These are phyloP conservation scores for Drosophila micromelanica DNA, from an alignment of 1,140 invertebrate genomes.

Conservation along the genomic window DNA sequence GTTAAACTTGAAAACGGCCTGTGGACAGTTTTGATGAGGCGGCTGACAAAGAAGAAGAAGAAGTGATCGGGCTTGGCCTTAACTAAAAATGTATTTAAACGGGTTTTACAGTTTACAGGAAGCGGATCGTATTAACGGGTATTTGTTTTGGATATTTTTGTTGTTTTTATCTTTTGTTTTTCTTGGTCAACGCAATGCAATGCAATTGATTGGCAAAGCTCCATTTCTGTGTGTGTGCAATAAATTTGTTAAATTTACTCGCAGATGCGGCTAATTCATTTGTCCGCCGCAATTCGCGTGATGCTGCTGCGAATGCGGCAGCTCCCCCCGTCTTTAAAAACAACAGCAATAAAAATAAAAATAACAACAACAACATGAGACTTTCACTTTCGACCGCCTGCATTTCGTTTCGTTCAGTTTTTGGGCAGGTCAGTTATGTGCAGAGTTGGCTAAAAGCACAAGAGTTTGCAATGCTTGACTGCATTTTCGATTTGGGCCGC, in stretches of 20 bases:
- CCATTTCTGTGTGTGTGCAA: slow-evolving; percentile 44
- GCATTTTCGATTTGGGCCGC: slow-evolving; percentile 73
- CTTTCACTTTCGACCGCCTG: slow-evolving; percentile 69
- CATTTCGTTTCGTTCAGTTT: slow-evolving; percentile 35
- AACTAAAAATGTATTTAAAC: slow-evolving; percentile 15
- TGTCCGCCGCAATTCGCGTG: slow-evolving; percentile 48
- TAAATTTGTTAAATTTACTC: slow-evolving; percentile 73
- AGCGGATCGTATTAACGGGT: slow-evolving; percentile 43
- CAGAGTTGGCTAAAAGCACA: slow-evolving; percentile 37
- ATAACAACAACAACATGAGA: slow-evolving; percentile 45
- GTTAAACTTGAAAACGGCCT: slow-evolving; percentile 43
- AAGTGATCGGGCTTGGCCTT: slow-evolving; percentile 19
- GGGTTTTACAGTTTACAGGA: slow-evolving; percentile 31
- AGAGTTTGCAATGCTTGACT: slow-evolving; percentile 59
- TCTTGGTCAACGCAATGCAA: slow-evolving; percentile 57
- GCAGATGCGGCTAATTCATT: slow-evolving; percentile 67
- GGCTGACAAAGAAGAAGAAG: background rate
- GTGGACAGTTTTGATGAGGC: background rate
- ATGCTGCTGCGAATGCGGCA: slow-evolving; percentile 77
- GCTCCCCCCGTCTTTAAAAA: slow-evolving; percentile 55
- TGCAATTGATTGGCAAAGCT: slow-evolving; percentile 58
- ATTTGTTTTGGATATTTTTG: slow-evolving; percentile 31
- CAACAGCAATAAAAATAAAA: slow-evolving; percentile 19
- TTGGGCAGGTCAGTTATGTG: slow-evolving; percentile 76
- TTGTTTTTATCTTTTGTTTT: slow-evolving; percentile 12